Evolutionary conservation across 2,888 invertebrate genomes (phyloP), one percentile per base, ranked within the genome.

Genomic region (Sesia bembeciformis): DNA sequence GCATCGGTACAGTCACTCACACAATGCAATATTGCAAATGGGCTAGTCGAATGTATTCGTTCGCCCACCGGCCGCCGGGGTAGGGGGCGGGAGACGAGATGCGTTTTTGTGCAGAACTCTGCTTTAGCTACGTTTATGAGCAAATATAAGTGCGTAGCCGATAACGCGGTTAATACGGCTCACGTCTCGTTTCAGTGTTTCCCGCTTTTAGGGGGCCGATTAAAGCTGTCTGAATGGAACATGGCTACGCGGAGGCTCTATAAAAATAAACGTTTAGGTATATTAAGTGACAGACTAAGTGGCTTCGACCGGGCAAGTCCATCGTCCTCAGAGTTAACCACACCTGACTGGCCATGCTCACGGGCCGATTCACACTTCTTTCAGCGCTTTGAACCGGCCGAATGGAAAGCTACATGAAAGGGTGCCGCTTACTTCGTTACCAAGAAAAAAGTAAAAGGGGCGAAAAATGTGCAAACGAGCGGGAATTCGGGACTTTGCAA

Each of bases 41-140:
- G 86, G 84, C 89, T 86, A 86, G 83, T 87, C 86, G 85, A 86
- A 87, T 87, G 88, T 85, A 86, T 84, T 86, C 84, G 83, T 83
- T 84, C 83, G 76, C 78, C 82, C 78, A 78, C 72, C 79, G 78
- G 76, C 78, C 73, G 70, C 63, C 67, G 76, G 72, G 69, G 70
- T 77, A 77, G 74, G 68, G 68, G 65, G 62, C 66, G 72, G 78
- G 78, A 75, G 78, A 71, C 72, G 83, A 84, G 85, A 87, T 89
- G 89, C 89, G 87, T 88, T 88, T 89, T 89, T 89, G 86, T 87
- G 84, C 85, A 84, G 70, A 74, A 76, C 77, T 76, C 72, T 72
- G 73, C 77, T 76, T 75, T 72, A 76, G 76, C 81, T 78, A 80
- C 74, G 81, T 80, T 83, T 78, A 81, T 79, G 76, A 75, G 74